Base-by-base conservation (phyloP, 2,797 vertebrate species). In the Sebastes baramenuke region DNA sequence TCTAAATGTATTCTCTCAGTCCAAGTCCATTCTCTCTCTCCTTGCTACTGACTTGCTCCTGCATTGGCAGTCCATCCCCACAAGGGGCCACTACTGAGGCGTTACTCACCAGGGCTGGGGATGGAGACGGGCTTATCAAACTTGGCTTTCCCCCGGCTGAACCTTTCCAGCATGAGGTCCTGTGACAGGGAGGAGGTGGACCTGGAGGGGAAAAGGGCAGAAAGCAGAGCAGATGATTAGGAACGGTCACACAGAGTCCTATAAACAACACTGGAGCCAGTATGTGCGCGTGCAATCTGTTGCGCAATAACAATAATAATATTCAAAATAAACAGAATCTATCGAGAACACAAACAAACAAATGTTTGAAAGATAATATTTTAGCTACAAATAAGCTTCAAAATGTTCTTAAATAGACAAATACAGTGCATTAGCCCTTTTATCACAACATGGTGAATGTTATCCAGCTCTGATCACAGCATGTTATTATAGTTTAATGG, bases 81-180 rank as follows among this genome's bases (percentile, higher is more conserved):
- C 88, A 80, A 79, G 90, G 84, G 88, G 90, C 72, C 92, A 80
- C 73, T 79, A 60, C 82, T 84, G 89, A 85, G 83, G 68, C 7
- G 5, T 13, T 29, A 91, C 95, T 92, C 88, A 96, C 96, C 96
- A 20, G 96, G 95, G 84, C 95, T 96, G 14, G 95, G 95, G 81
- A 96, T 95, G 81, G 94, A 95, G 76, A 95, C 90, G 0, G 94
- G 94, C 80, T 96, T 96, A 82, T 96, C 95, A 59, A 96, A 95
- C 89, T 96, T 96, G 83, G 92, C 71, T 91, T 96, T 96, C 38
- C 92, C 94, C 56, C 95, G 81, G 82, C 86, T 96, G 92, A 96
- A 96, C 68, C 95, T 92, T 69, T 96, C 95, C 87, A 96, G 88
- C 92, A 93, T 94, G 58, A 96, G 95, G 87, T 96, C 95, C 88